Evolutionary conservation across 2,797 vertebrate species (phyloP).

Genomic region (Mormyrus proboscirostris): DNA sequence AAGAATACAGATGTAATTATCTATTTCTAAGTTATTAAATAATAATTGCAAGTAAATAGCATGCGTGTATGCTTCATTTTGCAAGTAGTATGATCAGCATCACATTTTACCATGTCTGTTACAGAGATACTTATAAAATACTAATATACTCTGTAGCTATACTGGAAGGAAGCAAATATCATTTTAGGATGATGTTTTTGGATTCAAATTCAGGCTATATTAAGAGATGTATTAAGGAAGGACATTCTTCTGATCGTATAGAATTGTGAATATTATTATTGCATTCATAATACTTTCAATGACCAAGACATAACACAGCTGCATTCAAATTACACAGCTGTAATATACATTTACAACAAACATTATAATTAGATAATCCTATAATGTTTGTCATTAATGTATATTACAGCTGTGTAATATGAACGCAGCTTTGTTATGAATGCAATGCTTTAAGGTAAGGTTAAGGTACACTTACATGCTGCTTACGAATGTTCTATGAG

Average conservation of each 20-base stretch:
- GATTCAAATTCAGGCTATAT: neutral
- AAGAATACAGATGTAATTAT: slow-evolving; percentile 4
- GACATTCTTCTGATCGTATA: neutral
- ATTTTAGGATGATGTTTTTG: neutral
- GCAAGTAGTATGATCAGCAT: neutral
- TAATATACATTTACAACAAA: neutral
- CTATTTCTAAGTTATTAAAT: neutral
- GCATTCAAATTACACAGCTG: neutral
- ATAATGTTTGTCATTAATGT: neutral
- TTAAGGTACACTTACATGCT: neutral
- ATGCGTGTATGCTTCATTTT: neutral
- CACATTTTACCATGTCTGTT: neutral
- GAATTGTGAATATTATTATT: neutral
- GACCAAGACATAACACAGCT: neutral
- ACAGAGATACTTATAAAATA: neutral
- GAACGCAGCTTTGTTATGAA: neutral
- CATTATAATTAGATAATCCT: neutral
- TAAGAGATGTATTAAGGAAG: neutral
- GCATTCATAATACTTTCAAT: neutral
- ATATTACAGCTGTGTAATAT: neutral
- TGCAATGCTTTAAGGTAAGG: neutral
- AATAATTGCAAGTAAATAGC: neutral
- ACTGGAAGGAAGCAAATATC: neutral
- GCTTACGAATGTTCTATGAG: neutral
- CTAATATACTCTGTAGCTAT: neutral